These are phyloP conservation scores for Apodemia zela DNA, from an alignment of 2,888 invertebrate species.

Conservation along the genomic window DNA sequence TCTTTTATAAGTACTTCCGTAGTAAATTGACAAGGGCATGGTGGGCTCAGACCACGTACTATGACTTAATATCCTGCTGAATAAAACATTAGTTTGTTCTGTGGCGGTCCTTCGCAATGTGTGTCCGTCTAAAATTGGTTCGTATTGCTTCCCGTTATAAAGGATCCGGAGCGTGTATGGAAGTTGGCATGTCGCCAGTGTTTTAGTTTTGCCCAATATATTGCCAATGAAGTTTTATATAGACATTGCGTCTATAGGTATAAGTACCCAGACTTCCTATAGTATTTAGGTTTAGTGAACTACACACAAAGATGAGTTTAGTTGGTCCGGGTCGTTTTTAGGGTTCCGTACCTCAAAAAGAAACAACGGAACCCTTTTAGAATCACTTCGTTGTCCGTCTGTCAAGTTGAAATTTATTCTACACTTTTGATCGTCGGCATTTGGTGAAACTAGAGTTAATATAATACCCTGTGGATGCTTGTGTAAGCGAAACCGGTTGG, in stretches of 20 bases:
- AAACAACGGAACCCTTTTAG: too few species aligned
- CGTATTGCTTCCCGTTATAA: constrained; percentile 44
- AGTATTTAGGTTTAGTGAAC: background rate
- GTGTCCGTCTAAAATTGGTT: constrained; percentile 44
- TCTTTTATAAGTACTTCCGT: constrained; percentile 38
- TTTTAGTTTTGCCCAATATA: constrained; percentile 38
- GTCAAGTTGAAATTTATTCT: too few species aligned
- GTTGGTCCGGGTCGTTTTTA: too few species aligned
- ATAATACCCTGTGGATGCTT: too few species aligned
- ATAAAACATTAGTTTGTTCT: constrained; percentile 46
- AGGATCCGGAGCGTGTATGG: constrained; percentile 45
- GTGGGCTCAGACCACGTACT: constrained; percentile 39
- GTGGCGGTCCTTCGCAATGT: constrained; percentile 39
- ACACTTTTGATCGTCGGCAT: too few species aligned
- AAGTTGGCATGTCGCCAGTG: constrained; percentile 56
- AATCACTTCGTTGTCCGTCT: too few species aligned
- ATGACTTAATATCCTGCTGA: constrained; percentile 45
- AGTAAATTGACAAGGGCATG: constrained; percentile 44
- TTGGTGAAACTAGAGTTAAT: too few species aligned
- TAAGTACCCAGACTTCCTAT: background rate
- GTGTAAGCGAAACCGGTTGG: too few species aligned
- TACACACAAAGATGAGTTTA: too few species aligned
- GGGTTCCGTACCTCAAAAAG: too few species aligned
- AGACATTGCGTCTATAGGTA: background rate
- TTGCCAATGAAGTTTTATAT: background rate